A percentile compares a stretch with the other conserved stretches of the same genome.
Conservation (phyloP, 2,797 vertebrate genomes). For the Lophotriccus pileatus region DNA sequence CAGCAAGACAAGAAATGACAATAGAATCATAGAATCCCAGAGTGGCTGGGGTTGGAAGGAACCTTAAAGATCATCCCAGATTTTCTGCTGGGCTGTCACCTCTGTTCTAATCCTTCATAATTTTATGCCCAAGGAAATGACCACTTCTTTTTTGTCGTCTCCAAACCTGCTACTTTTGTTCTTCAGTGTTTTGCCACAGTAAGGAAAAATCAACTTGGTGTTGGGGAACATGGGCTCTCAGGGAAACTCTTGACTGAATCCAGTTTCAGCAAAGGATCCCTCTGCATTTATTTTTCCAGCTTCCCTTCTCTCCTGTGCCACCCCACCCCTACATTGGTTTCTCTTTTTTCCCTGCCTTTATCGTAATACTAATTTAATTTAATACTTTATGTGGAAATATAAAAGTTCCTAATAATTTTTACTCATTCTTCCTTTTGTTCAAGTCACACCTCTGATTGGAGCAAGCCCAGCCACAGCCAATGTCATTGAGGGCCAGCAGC, state of each 20-base stretch:
- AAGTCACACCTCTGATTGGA: conserved; percentile 88
- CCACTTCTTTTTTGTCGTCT: not conserved
- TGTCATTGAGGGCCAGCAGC: conserved; percentile 89
- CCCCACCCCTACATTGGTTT: not conserved
- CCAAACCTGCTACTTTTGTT: not conserved
- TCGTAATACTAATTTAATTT: not conserved
- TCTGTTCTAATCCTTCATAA: not conserved
- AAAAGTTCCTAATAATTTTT: not conserved
- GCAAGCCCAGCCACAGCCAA: conserved; percentile 84
- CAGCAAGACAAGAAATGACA: not conserved
- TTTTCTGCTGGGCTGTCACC: not conserved
- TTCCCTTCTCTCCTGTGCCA: not conserved
- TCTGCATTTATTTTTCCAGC: rapidly evolving
- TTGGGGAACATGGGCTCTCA: not conserved
- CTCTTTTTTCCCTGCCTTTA: not conserved
- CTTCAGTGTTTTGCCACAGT: not conserved
- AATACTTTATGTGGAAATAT: not conserved
- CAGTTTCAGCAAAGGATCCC: not conserved
- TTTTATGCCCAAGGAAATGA: not conserved
- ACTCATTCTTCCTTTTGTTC: not conserved
- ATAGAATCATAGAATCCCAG: not conserved
- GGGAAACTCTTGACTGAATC: not conserved
- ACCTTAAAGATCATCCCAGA: not conserved
- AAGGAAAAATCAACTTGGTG: not conserved
- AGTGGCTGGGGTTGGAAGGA: not conserved